Evolutionary conservation across 2,113 vertebrate genomes (phyloP), one percentile per base, ranked within the genome.

Genomic region (Pterophyllum scalare): DNA sequence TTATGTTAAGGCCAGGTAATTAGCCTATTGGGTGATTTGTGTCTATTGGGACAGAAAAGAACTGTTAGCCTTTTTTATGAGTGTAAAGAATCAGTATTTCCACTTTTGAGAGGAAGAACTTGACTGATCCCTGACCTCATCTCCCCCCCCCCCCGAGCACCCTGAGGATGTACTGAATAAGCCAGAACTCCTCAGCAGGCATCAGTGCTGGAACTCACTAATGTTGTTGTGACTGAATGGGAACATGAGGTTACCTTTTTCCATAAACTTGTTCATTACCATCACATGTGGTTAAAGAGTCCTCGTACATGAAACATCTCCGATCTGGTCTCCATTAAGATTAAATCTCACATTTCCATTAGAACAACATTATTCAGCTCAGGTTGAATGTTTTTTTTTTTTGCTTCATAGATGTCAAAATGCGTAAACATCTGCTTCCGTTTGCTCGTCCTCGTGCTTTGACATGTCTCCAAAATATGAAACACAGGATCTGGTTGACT

Each of bases 401-500:
- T 72, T 19, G 67, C 31, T 72, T 72, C 19, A 7, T 46, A 72
- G 46, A 72, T 72, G 67, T 72, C 67, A 54, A 26, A 72, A 72
- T 33, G 67, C 11, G 35, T 31, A 56, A 76, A 65, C 79, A 72
- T 67, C 52, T 60, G 56, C 60, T 75, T 35, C 67, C 58, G 31
- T 74, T 57, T 43, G 26, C n/a, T 64, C n/a, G 49, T 58, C 64
- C 54, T 35, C 2, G 15, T 28, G 4, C 61, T 84, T 15, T 70
- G 83, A 85, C 60, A 43, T 31, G 17, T 80, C 60, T 85, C 82
- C 46, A 62, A 35, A 64, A 79, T 43, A n/a, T 65, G 40, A 83
- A 60, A 24, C n/a, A 76, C 10, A 70, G 43, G 49, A 78, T 70
- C 80, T 15, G 49, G 59, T 82, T 17, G 13, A 85, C 83, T 8